Percentiles rank a stretch among this genome's conserved stretches.
phyloP scores from a whole-genome alignment of 2,113 vertebrate species.

The Neolamprologus sp. region DNA sequence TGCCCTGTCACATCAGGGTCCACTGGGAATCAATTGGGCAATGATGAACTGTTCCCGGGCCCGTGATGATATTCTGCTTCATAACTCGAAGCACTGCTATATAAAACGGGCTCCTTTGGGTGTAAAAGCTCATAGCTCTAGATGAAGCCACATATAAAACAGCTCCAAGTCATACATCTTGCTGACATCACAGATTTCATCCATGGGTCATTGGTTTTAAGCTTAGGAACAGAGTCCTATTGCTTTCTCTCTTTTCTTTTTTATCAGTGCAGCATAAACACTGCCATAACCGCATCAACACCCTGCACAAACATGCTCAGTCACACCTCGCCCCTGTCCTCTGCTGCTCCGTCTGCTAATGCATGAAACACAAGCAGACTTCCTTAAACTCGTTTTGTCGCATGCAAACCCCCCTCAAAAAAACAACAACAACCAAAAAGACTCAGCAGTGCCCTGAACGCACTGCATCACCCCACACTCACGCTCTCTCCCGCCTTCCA shows the following conservation, averaged over 20 bases:
- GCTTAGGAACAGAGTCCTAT: not conserved
- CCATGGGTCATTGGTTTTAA: not conserved
- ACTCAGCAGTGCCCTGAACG: not conserved
- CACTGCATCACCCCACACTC: not conserved
- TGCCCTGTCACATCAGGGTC: not conserved
- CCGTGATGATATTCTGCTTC: conserved; percentile 7
- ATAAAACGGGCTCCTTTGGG: not conserved
- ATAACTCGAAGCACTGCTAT: not conserved
- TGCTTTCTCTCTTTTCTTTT: not conserved
- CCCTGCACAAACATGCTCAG: not conserved
- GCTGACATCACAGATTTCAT: conserved; percentile 18
- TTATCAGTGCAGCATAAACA: not conserved
- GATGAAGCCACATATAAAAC: conserved; percentile 8
- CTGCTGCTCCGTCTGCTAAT: not conserved
- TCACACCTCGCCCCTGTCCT: not conserved
- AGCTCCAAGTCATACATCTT: not conserved
- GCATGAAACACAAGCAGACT: not conserved
- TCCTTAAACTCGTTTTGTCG: not conserved
- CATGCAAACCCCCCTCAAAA: not conserved
- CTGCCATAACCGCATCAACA: not conserved
- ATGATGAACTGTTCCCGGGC: conserved; percentile 21
- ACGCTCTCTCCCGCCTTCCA: not conserved
- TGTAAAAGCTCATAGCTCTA: conserved; percentile 3
- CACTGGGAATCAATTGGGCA: conserved; percentile 5
- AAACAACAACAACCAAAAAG: not conserved